A percentile compares a stretch with the other conserved stretches of the same genome.
These are phyloP conservation scores for Phaonia tiefii DNA, from an alignment of 2,888 invertebrate genomes.

Conservation along the genomic window DNA sequence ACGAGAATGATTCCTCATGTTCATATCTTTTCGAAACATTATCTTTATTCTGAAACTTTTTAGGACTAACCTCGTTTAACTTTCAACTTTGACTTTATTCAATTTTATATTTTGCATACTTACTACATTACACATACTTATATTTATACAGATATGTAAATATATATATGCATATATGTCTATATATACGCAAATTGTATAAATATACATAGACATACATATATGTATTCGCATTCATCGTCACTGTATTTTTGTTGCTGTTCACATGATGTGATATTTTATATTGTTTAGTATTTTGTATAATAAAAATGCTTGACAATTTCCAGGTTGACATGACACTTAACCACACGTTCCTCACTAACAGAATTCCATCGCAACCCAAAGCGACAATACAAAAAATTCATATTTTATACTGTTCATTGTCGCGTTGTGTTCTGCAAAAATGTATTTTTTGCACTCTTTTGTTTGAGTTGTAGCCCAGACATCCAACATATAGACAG, in stretches of 20 bases:
- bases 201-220: background rate
- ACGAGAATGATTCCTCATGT: too few species aligned
- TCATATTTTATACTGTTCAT: conserved; percentile 1
- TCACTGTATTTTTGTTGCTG: conserved; percentile 1
- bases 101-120: conserved; percentile 34
- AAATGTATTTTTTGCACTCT: background rate
- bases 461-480: background rate
- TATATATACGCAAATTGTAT: background rate
- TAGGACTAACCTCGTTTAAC: background rate
- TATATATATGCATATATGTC: background rate
- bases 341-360: conserved; percentile 54
- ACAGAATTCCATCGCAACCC: conserved; percentile 2
- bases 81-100: conserved; percentile 43
- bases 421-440: background rate
- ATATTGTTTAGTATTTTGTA: conserved; percentile 45
- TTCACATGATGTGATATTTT: conserved; percentile 35
- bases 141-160: too few species aligned
- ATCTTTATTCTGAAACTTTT: too few species aligned
- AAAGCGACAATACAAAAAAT: conserved; percentile 1
- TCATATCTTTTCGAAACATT: too few species aligned
- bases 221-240: conserved; percentile 1
- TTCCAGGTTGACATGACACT: conserved; percentile 62
- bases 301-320: conserved; percentile 61
- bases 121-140: too few species aligned
- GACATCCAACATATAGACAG: background rate